Evolutionary conservation across 2,888 invertebrate species (phyloP), one percentile per base, ranked within the genome.

Genomic region (Antitype chi): DNA sequence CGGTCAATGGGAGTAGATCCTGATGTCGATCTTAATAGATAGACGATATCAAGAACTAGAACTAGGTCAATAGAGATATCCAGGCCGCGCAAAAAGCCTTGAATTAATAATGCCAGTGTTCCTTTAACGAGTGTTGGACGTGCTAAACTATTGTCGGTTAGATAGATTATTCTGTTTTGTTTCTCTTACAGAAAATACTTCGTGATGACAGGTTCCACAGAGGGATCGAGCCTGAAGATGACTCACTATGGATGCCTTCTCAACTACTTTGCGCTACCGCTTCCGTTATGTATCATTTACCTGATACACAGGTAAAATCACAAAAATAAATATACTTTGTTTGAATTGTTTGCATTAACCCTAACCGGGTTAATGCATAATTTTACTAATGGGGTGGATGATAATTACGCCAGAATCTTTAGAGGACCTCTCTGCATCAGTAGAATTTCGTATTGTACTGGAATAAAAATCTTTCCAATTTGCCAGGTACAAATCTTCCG

Each of bases 131-230:
- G 17, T 47, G 8, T 38, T 38, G 17, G 59, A 75, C 49, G 25
- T 38, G 17, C 17, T 49, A 23, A 13, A 13, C 13, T 23, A 13
- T 23, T 53, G 15, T n/a, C 9, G 11, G 6, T n/a, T 76, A 5
- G 5, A 25, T 52, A 38, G 23, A 49, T 28, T 57, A 25, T 64
- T 52, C 23, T 69, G 9, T 43, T 72, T 67, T 69, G 5, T 57
- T 67, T 55, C 72, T 43, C 28, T 89, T 90, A 1, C 93, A 99
- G 99, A 98, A 98, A 97, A 97, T 99, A 89, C 97, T 99, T 47
- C 97, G 98, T 85, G 99, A 99, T 95, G 99, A 99, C 92, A 97
- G 99, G 76, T 99, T 99, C 92, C 99, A 99, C 92, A 98, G 99
- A 28, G 98, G 98, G 43, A 97, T 98, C 85, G 99, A 99, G 92